Conservation (phyloP, 2,797 vertebrate species). For the Cyclura pinguis region DNA sequence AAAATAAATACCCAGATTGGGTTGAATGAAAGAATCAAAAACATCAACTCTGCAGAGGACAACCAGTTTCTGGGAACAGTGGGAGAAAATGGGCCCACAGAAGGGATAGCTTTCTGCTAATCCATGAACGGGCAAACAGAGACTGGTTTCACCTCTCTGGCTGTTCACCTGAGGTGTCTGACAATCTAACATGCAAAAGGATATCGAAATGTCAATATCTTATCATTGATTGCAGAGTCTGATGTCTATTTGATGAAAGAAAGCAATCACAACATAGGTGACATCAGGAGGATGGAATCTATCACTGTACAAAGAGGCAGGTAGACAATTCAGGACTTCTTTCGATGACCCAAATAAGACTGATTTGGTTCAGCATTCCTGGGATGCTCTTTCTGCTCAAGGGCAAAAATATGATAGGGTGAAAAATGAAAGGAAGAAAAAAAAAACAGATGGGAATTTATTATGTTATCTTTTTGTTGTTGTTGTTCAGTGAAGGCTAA, state of each 20-base stretch:
- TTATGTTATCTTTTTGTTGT: conserved; percentile 22
- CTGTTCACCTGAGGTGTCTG: neutral
- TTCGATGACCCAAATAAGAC: conserved; percentile 22
- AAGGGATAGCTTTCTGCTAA: neutral
- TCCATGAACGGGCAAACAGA: neutral
- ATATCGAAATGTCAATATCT: neutral
- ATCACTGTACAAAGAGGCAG: neutral
- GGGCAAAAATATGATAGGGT: conserved; percentile 27
- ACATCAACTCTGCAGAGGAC: neutral
- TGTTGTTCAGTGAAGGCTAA: conserved; percentile 24
- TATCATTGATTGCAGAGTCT: neutral
- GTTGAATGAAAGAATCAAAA: neutral
- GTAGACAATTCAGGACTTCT: conserved; percentile 10
- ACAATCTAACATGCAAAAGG: neutral
- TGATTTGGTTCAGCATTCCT: conserved; percentile 36
- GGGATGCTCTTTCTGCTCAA: neutral
- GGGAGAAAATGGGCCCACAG: neutral
- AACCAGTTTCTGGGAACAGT: neutral
- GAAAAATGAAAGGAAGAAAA: neutral
- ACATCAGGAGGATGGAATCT: neutral
- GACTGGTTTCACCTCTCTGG: neutral
- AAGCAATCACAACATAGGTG: neutral
- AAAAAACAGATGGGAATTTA: conserved; percentile 13
- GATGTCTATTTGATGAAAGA: conserved; percentile 7
- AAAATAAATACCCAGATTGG: neutral